Base-by-base conservation (phyloP, 2,888 invertebrate species). In the Orthonevra nobilis region DNA sequence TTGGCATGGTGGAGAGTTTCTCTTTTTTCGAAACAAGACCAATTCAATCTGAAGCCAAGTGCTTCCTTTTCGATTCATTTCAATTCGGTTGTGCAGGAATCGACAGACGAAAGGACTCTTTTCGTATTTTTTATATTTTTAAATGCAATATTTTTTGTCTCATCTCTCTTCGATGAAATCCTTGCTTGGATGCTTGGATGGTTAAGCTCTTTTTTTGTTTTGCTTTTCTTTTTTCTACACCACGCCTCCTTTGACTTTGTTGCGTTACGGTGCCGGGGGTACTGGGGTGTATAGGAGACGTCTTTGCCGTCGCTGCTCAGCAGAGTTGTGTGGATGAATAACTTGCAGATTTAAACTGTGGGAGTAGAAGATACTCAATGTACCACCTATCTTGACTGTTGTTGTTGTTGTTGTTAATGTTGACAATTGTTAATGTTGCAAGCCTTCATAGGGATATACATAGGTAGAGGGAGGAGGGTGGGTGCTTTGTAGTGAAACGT, bases 191-290 rank as follows among this genome's bases (percentile, higher is more conserved):
- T 74, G 66, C 60, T 74, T n/a, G n/a, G 68, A 74, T 74, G 68
- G 50, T 58, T 20, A 74, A 36, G 60, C n/a, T n/a, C n/a, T n/a
- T n/a, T n/a, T n/a, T n/a, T n/a, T n/a, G n/a, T n/a, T n/a, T n/a
- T n/a, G n/a, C n/a, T n/a, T n/a, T n/a, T n/a, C n/a, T 44, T 74
- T 68, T 66, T 61, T 66, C 66, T 54, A 74, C 68, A 74, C 73
- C 73, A 74, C 66, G 68, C 73, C 73, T 74, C 68, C 73, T 74
- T 60, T 66, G 73, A 74, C 68, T 74, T 74, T 50, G 15, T 44
- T 56, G 64, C 15, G 56, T 58, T 42, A 36, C 36, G 48, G 48
- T 44, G 19, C 32, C 30, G 56, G 42, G 3, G 44, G 36, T 9
- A 14, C 5, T 4, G 34, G 50, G 48, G 14, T 26, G 30, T 20